Percentiles rank a stretch among this genome's conserved stretches.
Conservation (phyloP, 1,140 invertebrate species). For the Cydia amplana region DNA sequence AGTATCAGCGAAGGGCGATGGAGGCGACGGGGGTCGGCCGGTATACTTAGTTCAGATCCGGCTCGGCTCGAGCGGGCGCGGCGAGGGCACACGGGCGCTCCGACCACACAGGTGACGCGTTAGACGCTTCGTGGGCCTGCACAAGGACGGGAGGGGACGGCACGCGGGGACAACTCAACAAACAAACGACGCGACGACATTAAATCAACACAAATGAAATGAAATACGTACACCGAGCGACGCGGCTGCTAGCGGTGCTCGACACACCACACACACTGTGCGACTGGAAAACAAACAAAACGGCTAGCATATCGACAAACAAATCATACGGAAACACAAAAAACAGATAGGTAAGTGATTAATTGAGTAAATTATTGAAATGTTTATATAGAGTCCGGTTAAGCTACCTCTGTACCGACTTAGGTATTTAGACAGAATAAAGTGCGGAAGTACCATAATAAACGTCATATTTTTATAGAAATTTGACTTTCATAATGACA, state of each 20-base stretch:
- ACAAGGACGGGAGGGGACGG: constrained; percentile 40
- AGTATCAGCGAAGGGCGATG: not conserved
- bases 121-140: constrained; percentile 70
- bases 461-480: too few relatives aligned
- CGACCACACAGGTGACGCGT: constrained; percentile 48
- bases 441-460: too few relatives aligned
- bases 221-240: constrained; percentile 21
- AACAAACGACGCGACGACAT: constrained; percentile 31
- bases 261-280: constrained; percentile 25
- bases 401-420: not conserved
- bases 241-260: constrained; percentile 28
- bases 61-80: constrained; percentile 19
- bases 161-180: constrained; percentile 33
- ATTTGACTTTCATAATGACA: too few relatives aligned
- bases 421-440: too few relatives aligned
- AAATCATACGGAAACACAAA: constrained; percentile 23
- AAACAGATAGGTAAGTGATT: constrained; percentile 17
- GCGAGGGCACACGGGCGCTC: not conserved
- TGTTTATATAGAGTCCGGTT: not conserved
- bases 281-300: constrained; percentile 28
- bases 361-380: constrained; percentile 1
- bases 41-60: not conserved
- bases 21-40: not conserved
- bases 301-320: constrained; percentile 7
- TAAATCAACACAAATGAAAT: constrained; percentile 35